Conservation (phyloP, 2,797 vertebrate genomes). For the Periparus ater region DNA sequence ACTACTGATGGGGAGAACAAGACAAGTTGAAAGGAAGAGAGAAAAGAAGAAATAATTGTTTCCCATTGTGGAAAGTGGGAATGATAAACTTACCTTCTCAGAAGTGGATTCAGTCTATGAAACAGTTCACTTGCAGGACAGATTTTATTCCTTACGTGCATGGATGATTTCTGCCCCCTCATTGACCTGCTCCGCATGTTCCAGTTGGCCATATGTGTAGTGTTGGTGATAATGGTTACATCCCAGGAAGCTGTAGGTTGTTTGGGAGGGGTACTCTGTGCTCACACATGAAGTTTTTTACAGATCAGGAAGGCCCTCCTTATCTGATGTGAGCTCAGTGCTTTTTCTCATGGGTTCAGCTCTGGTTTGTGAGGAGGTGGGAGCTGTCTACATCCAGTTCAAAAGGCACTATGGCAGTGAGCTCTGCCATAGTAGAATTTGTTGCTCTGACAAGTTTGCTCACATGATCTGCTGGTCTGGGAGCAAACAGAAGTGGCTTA, state of each 20-base stretch:
- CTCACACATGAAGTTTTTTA: not conserved
- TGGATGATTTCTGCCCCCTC: not conserved
- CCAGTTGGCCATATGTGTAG: not conserved
- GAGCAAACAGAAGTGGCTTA: not conserved
- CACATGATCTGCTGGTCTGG: not conserved
- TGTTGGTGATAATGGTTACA: not conserved
- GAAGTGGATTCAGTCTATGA: not conserved
- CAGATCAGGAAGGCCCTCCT: not conserved
- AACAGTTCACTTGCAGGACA: not conserved
- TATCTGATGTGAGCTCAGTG: not conserved
- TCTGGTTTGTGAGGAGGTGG: not conserved
- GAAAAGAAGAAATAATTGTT: not conserved
- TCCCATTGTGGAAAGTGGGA: not conserved
- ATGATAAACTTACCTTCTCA: not conserved
- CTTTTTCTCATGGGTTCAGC: not conserved
- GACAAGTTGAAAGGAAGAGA: not conserved
- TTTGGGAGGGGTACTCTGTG: not conserved
- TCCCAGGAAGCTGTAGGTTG: not conserved
- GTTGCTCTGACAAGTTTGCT: not conserved
- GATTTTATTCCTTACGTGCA: not conserved
- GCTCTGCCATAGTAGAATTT: fast-evolving
- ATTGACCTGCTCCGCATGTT: not conserved
- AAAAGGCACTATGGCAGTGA: fast-evolving
- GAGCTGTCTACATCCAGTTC: not conserved
- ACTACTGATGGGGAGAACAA: not conserved